phyloP scores from a whole-genome alignment of 2,113 vertebrate species.

The Rhinichthys klamathensis region DNA sequence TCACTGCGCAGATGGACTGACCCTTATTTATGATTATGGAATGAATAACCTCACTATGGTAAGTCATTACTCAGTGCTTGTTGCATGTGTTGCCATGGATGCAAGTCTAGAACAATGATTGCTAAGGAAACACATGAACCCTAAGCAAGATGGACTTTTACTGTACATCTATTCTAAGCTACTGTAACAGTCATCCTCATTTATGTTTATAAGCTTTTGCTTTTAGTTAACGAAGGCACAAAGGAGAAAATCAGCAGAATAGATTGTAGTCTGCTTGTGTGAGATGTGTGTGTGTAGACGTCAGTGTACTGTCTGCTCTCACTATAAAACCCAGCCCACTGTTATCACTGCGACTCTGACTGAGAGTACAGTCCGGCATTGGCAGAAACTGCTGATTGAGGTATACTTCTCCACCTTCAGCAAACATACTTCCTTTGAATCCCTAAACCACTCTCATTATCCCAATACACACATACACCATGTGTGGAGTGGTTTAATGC shows the following conservation, averaged over 20 bases:
- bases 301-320: not conserved
- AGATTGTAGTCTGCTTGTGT: not conserved
- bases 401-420: slow-evolving; percentile 24
- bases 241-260: not conserved
- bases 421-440: slow-evolving; percentile 24
- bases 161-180: not conserved
- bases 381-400: not conserved
- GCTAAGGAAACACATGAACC: not conserved
- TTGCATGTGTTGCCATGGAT: not conserved
- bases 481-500: not conserved
- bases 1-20: not conserved
- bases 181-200: not conserved
- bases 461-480: not conserved
- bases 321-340: slow-evolving; percentile 26
- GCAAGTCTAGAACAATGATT: slow-evolving; percentile 7
- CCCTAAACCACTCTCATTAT: not conserved
- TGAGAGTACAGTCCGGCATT: not conserved
- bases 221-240: not conserved
- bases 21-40: not conserved
- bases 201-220: not conserved
- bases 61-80: slow-evolving; percentile 12
- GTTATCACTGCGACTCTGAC: not conserved
- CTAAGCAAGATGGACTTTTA: not conserved
- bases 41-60: not conserved
- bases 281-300: not conserved